Evolutionary conservation across 2,113 vertebrate species (phyloP).

Genomic region (Phoxinus phoxinus): DNA sequence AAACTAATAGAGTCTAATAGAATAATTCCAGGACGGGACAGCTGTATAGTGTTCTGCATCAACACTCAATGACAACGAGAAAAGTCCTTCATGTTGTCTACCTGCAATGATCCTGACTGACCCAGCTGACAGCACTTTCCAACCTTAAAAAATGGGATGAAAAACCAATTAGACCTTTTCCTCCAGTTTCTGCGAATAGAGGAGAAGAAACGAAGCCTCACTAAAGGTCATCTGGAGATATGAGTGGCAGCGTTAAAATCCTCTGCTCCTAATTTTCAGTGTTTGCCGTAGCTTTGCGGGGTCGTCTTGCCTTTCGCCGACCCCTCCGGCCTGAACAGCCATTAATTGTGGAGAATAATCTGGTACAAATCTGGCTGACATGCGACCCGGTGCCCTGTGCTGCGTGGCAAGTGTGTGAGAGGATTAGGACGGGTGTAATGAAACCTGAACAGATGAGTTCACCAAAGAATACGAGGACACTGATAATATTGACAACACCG

Average conservation of each 20-base stretch:
- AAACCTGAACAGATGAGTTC: constrained; percentile 31
- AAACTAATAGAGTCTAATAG: not conserved
- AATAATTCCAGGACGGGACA: not conserved
- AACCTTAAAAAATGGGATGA: constrained; percentile 72
- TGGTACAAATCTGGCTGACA: constrained; percentile 99
- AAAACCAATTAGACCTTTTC: constrained; percentile 99
- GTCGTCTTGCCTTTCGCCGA: constrained; percentile 81
- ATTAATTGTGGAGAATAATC: constrained; percentile 99
- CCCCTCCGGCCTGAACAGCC: constrained; percentile 99
- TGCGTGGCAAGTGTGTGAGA: constrained; percentile 84
- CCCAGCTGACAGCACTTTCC: constrained; percentile 57
- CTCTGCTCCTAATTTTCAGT: constrained; percentile 99
- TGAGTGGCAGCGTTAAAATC: constrained; percentile 99
- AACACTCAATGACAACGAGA: constrained; percentile 19
- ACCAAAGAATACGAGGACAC: not conserved
- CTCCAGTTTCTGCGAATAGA: constrained; percentile 90
- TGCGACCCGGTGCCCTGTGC: constrained; percentile 99
- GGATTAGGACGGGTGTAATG: constrained; percentile 99
- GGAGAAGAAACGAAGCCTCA: constrained; percentile 83
- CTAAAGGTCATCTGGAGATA: constrained; percentile 99
- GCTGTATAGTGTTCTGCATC: not conserved
- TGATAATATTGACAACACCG: not conserved
- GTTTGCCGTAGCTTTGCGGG: constrained; percentile 99
- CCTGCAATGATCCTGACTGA: constrained; percentile 1
- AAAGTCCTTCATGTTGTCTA: not conserved